phyloP scores from a whole-genome alignment of 2,888 invertebrate genomes.

The Amphipyra tragopoginis region DNA sequence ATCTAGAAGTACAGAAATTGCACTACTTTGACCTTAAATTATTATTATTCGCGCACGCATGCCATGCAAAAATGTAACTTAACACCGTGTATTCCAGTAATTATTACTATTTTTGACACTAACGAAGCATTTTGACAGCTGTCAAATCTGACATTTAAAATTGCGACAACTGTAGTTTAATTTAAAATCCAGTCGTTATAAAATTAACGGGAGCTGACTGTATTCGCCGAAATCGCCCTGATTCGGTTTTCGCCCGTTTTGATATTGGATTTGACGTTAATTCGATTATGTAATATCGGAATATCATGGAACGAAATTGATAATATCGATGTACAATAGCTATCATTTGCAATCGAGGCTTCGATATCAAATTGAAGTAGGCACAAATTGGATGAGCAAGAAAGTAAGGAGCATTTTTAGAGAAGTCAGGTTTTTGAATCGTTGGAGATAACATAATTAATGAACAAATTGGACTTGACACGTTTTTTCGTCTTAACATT shows the following conservation, averaged over 20 bases:
- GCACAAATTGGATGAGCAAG: not conserved
- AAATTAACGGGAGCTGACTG: constrained; percentile 17
- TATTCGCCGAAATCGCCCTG: constrained; percentile 20
- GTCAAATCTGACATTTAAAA: too few species aligned
- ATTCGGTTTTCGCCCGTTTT: constrained; percentile 25
- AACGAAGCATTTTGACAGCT: too few species aligned
- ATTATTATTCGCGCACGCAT: too few species aligned
- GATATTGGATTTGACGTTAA: constrained; percentile 51
- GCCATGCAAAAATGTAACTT: too few species aligned
- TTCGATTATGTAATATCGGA: constrained; percentile 37
- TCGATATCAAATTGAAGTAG: constrained; percentile 28
- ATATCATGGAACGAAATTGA: constrained; percentile 33
- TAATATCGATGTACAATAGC: constrained; percentile 22
- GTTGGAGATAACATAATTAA: too few species aligned
- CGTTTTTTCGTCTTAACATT: too few species aligned
- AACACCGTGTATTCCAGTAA: too few species aligned
- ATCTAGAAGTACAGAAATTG: too few species aligned
- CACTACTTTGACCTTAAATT: too few species aligned
- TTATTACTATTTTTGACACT: too few species aligned
- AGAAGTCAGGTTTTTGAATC: not conserved
- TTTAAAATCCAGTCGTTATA: not conserved
- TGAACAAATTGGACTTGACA: too few species aligned
- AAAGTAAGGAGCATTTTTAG: not conserved
- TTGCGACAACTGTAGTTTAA: too few species aligned
- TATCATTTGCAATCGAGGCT: constrained; percentile 7